Evolutionary conservation across 2,113 vertebrate species (phyloP), one percentile per base, ranked within the genome.

Genomic region (Carollia perspicillata): DNA sequence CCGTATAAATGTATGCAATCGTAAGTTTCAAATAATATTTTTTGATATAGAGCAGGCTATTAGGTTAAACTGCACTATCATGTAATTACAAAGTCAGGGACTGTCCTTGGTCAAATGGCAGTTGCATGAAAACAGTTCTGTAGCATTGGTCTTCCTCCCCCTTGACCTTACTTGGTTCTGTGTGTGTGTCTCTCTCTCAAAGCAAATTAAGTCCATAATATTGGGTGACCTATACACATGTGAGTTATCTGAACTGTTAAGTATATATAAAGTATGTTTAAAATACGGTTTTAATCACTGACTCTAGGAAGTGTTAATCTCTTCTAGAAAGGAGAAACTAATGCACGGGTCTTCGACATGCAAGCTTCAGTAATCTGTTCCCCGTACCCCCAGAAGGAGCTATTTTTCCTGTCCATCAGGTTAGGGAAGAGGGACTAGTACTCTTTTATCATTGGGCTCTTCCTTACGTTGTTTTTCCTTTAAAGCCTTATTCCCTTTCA

Each of bases 301-400:
- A 87, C 44, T 90, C 33, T 78, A 72, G 81, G 11, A 89, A 93
- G 66, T 93, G 23, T 63, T 93, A 18, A 72, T 93, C 65, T 89
- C 11, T 97, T 95, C 14, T 30, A 88, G n/a, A 96, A 96, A 90
- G 71, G n/a, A 84, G 68, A 93, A 66, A 89, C 40, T 88, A 69
- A 96, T 75, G 16, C 28, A 89, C 74, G 22, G 8, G 79, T 79
- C 37, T 94, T 87, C 92, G 22, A 71, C 7, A 10, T 79, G 13
- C 20, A 74, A 71, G 40, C 94, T 18, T 96, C 65, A 78, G 9
- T 58, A 40, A 65, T 44, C 65, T 79, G 22, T 89, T 72, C 55
- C 68, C 44, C 42, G 17, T 75, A 89, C 14, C n/a, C 53, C 51
- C 26, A 74, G 60, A 65, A 85, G 69, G 42, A 90, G 47, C 53